Evolutionary conservation across 2,113 vertebrate species (phyloP).

Genomic region (Oncorhynchus tshawytscha): DNA sequence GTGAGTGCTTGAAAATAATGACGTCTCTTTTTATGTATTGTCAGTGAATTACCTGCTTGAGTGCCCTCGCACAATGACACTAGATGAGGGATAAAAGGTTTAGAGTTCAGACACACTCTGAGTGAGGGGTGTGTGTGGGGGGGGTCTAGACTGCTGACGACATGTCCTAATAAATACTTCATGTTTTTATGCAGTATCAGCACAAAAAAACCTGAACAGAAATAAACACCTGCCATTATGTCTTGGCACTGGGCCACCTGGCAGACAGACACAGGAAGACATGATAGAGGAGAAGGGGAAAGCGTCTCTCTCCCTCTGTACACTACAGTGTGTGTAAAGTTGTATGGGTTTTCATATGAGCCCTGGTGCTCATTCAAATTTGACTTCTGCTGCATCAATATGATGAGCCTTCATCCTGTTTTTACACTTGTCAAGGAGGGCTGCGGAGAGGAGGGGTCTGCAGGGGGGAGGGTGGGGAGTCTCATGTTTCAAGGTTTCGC

Average conservation of each 20-base stretch:
- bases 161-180: conserved; percentile 70
- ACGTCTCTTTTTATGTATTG: conserved; percentile 69
- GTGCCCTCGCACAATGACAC: conserved; percentile 54
- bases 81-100: conserved; percentile 41
- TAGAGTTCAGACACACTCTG: too few species aligned
- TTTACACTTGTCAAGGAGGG: conserved; percentile 18
- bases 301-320: not conserved
- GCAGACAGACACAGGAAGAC: not conserved
- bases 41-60: conserved; percentile 67
- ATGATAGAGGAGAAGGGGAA: not conserved
- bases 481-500: conserved; percentile 25
- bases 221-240: conserved; percentile 46
- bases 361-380: conserved; percentile 32
- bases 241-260: conserved; percentile 24
- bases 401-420: conserved; percentile 14
- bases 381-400: conserved; percentile 41
- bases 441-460: not conserved
- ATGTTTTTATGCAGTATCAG: conserved; percentile 49
- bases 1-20: conserved; percentile 68
- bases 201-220: conserved; percentile 32
- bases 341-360: not conserved
- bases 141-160: conserved; percentile 32
- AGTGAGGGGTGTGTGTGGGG: conserved; percentile 5
- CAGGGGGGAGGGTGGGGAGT: not conserved
- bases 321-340: not conserved